Evolutionary conservation across 2,113 vertebrate genomes (phyloP).

Genomic region (Pitta sordida): DNA sequence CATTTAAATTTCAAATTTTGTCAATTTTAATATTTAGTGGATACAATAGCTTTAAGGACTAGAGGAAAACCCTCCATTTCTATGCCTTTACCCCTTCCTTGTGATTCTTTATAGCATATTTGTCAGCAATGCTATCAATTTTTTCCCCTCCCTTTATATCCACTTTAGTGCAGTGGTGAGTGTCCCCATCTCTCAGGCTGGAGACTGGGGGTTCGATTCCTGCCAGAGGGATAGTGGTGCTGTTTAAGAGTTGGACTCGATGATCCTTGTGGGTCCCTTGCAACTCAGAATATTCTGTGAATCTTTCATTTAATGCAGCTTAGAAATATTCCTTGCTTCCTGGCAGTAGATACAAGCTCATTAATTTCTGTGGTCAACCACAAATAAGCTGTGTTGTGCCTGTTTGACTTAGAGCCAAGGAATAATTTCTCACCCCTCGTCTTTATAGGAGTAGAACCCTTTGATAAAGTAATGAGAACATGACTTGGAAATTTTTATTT

Average conservation of each 20-base stretch:
- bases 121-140: background rate
- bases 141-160: background rate
- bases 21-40: background rate
- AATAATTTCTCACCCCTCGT: background rate
- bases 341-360: background rate
- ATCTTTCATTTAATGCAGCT: too few relatives aligned
- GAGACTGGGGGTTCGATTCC: too few relatives aligned
- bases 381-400: background rate
- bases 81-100: background rate
- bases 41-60: background rate
- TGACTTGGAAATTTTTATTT: background rate
- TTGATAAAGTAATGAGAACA: background rate
- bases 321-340: background rate
- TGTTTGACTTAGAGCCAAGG: background rate
- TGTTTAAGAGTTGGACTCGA: too few relatives aligned
- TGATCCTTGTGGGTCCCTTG: too few relatives aligned
- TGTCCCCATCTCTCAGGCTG: too few relatives aligned
- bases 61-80: background rate
- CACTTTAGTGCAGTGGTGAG: too few relatives aligned
- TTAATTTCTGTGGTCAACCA: background rate
- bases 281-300: too few relatives aligned
- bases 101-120: background rate
- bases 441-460: background rate
- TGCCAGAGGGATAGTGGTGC: too few relatives aligned
- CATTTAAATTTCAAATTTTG: background rate